Percentiles rank a stretch among this genome's conserved stretches.
Conservation (phyloP, 2,888 invertebrate genomes). For the Epiblema foenella region DNA sequence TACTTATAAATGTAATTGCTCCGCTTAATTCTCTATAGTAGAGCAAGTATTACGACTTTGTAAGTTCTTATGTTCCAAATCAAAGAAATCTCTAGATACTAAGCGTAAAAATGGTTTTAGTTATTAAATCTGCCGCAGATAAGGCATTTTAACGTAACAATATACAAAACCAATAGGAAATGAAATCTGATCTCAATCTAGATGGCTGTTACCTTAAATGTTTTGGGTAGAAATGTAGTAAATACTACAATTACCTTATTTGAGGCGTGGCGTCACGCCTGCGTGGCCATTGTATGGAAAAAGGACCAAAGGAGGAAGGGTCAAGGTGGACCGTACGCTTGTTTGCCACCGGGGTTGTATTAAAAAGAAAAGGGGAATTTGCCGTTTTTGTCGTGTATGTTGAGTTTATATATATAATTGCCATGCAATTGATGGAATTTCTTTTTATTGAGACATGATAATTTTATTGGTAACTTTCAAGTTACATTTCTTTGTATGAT, state of each 20-base stretch:
- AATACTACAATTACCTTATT: neutral
- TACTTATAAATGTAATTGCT: neutral
- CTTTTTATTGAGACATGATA: too few species aligned
- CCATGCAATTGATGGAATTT: too few species aligned
- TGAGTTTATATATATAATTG: too few species aligned
- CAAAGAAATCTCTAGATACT: neutral
- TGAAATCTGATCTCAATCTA: conserved; percentile 13
- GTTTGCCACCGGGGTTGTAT: too few species aligned
- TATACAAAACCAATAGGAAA: conserved; percentile 7
- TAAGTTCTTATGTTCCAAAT: neutral
- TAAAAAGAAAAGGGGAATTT: too few species aligned
- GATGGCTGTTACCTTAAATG: neutral
- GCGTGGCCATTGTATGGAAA: too few species aligned
- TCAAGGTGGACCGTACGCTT: too few species aligned
- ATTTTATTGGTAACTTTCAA: too few species aligned
- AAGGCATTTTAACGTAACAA: neutral
- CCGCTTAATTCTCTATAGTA: neutral
- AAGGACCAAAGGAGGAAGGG: too few species aligned
- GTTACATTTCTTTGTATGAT: too few species aligned
- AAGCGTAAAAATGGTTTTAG: neutral
- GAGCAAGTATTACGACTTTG: neutral
- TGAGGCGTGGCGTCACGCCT: too few species aligned
- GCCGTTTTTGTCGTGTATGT: too few species aligned
- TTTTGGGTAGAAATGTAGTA: neutral
- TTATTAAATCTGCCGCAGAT: conserved; percentile 5